Evolutionary conservation across 2,113 vertebrate species (phyloP).

Genomic region (Catharus bicknelli): DNA sequence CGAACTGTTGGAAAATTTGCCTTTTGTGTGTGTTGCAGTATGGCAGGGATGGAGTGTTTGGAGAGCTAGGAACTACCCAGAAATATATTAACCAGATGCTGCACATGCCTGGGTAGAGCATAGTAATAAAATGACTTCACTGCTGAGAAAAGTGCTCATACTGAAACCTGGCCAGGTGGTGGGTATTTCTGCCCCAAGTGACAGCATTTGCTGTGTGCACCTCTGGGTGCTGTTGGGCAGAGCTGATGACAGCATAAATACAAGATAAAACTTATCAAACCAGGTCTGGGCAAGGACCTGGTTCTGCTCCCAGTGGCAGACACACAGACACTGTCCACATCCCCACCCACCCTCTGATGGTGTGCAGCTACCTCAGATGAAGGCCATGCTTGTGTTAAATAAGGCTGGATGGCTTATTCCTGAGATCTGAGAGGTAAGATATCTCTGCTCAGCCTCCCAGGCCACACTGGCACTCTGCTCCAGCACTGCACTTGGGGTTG

Average conservation of each 20-base stretch:
- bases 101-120: conserved; percentile 32
- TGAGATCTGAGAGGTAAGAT: neutral
- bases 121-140: conserved; percentile 45
- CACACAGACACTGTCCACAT: rapidly evolving
- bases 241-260: neutral
- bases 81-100: conserved; percentile 65
- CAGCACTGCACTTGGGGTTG: neutral
- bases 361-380: neutral
- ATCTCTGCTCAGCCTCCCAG: neutral
- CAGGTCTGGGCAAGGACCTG: neutral
- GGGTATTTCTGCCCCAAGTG: neutral
- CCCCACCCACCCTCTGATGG: neutral
- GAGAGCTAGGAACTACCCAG: conserved; percentile 37
- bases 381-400: neutral
- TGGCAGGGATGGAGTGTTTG: conserved; percentile 14
- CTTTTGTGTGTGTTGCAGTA: conserved; percentile 33
- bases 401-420: neutral
- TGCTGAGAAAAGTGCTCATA: neutral
- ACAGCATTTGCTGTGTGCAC: neutral
- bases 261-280: neutral
- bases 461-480: neutral
- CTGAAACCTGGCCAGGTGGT: neutral
- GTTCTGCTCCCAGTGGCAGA: neutral
- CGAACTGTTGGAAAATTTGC: conserved; percentile 36
- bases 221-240: neutral